Evolutionary conservation across 2,797 vertebrate species (phyloP).

Genomic region (Carduelis carduelis): DNA sequence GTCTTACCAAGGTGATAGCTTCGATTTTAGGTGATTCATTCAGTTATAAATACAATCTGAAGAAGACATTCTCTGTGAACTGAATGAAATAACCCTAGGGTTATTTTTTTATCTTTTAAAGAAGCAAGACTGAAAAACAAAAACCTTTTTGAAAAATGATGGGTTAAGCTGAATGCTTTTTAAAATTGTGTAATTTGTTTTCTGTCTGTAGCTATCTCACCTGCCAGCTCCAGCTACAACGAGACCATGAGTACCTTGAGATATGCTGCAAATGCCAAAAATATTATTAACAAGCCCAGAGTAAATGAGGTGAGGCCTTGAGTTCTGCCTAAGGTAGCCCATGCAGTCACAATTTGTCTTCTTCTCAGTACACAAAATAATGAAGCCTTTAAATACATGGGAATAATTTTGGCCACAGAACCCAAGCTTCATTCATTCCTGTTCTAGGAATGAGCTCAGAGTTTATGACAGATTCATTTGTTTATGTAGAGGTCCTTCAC

Average conservation of each 20-base stretch:
- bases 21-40: background rate
- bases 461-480: background rate
- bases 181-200: background rate
- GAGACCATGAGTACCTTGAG: constrained; percentile 96
- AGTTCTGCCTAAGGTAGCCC: background rate
- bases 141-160: background rate
- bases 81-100: background rate
- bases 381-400: background rate
- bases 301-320: constrained; percentile 89
- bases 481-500: background rate
- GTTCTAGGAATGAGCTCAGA: background rate
- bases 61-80: background rate
- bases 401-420: background rate
- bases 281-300: constrained; percentile 93
- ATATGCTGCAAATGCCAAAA: constrained; percentile 94
- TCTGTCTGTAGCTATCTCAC: constrained; percentile 86
- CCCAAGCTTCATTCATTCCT: background rate
- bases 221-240: constrained; percentile 89
- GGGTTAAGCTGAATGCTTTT: background rate
- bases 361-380: background rate
- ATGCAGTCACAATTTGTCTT: background rate
- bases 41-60: background rate
- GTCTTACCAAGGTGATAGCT: background rate
- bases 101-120: background rate
- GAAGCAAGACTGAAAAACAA: background rate